These are phyloP conservation scores for Physeter macrocephalus DNA, from an alignment of 2,113 vertebrate species.

Conservation along the genomic window DNA sequence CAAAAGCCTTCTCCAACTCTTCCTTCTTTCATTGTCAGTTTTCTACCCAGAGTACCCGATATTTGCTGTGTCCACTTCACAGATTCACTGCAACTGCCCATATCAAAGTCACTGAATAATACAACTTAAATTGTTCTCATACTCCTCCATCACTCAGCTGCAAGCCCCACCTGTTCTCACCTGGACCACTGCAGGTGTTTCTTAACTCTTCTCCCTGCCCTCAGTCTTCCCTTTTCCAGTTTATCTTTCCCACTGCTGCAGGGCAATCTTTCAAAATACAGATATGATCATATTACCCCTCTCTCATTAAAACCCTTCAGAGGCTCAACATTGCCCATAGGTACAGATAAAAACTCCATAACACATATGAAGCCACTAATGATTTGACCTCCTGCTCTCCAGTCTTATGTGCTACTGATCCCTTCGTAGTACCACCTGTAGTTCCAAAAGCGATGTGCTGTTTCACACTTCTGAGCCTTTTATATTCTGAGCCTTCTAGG, in stretches of 20 bases:
- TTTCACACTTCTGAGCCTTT: background rate
- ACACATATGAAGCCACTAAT: background rate
- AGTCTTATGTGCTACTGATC: background rate
- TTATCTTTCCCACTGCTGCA: background rate
- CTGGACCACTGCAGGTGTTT: background rate
- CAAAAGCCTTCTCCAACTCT: background rate
- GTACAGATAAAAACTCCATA: background rate
- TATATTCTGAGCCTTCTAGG: background rate
- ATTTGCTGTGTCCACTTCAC: background rate
- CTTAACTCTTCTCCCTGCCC: background rate
- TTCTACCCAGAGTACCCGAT: background rate
- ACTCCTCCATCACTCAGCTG: background rate
- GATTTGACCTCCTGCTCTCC: background rate
- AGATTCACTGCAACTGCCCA: background rate
- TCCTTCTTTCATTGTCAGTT: background rate
- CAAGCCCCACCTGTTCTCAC: background rate
- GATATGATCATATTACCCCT: background rate
- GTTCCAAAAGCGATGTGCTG: background rate
- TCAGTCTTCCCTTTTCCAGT: background rate
- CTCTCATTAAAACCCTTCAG: background rate
- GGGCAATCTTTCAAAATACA: background rate
- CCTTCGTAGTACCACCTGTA: background rate
- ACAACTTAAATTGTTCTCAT: background rate
- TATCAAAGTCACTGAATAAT: background rate
- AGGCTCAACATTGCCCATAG: background rate